Evolutionary conservation across 2,888 invertebrate species (phyloP), one percentile per base, ranked within the genome.

Genomic region (Andrena haemorrhoa): DNA sequence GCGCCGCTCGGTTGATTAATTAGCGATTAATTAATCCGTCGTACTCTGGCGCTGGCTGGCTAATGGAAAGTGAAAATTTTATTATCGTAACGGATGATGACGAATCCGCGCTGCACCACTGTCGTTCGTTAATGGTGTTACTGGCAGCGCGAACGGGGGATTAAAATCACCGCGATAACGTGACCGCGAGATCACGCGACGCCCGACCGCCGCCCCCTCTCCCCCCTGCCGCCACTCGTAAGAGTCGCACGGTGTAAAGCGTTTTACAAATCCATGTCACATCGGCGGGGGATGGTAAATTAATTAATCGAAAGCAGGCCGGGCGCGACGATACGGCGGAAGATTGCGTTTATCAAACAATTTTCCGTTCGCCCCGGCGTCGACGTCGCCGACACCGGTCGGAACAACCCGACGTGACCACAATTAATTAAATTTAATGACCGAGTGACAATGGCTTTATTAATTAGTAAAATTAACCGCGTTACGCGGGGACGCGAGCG

Each of bases 391-490:
- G 53, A 23, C 53, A 23, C 23, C 53, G 35, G 23, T 33, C 58
- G 51, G 49, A 26, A 60, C 83, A 79, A 73, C 68, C 31, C 60
- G 49, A 58, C 72, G 69, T 61, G 58, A 75, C 83, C 83, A 72
- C 83, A 70, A 78, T 78, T 83, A 83, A 83, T 83, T 78, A 83
- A 83, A 83, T 83, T 83, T 83, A 83, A 83, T 83, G 84, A 78
- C 78, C 83, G 75, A 65, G 64, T 75, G 79, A 83, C 83, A 83
- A 83, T 78, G 83, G 83, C 79, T 83, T 83, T 83, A 83, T 83
- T 83, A 83, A 83, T 83, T 83, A 83, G 83, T 60, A 83, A 83
- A 83, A 83, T 83, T 83, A 86, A 82, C 77, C 82, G 81, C 84
- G 80, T 77, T 68, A 74, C 74, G 75, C 51, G 49, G 68, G 77